Evolutionary conservation across 2,113 vertebrate genomes (phyloP).

Genomic region (Caretta caretta): DNA sequence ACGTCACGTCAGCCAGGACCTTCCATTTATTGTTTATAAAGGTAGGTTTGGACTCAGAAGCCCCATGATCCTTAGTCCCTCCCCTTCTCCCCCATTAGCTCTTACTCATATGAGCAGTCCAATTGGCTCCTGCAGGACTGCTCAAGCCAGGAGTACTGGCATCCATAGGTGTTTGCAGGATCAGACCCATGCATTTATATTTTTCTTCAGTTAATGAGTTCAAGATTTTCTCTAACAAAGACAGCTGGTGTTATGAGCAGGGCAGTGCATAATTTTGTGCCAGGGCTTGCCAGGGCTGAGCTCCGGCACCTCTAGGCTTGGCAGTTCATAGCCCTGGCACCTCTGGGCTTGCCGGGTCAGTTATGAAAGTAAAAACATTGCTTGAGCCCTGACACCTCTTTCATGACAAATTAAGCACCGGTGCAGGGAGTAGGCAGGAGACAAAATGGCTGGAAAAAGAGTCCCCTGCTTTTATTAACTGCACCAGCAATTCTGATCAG

Average conservation of each 20-base stretch:
- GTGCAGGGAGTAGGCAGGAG: neutral
- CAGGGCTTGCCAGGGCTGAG: no score
- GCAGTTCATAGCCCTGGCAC: no score
- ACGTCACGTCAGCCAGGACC: neutral
- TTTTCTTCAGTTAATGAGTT: neutral
- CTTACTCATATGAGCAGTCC: neutral
- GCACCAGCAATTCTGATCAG: rapidly evolving
- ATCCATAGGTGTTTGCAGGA: neutral
- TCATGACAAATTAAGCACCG: no score
- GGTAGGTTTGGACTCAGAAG: neutral
- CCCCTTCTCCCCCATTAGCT: neutral
- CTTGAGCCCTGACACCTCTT: no score
- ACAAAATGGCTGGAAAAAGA: neutral
- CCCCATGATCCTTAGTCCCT: neutral
- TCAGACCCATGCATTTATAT: neutral
- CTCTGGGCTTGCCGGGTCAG: no score
- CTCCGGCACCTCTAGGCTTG: no score
- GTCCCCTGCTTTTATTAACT: neutral
- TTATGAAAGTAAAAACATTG: no score
- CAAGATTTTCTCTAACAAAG: neutral
- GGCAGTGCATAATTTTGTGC: no score
- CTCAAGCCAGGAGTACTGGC: neutral
- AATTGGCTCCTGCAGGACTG: neutral
- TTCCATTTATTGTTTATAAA: neutral
- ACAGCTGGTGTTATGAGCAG: neutral